Conservation (phyloP, 1,140 invertebrate species). For the Lucilia sericata region DNA sequence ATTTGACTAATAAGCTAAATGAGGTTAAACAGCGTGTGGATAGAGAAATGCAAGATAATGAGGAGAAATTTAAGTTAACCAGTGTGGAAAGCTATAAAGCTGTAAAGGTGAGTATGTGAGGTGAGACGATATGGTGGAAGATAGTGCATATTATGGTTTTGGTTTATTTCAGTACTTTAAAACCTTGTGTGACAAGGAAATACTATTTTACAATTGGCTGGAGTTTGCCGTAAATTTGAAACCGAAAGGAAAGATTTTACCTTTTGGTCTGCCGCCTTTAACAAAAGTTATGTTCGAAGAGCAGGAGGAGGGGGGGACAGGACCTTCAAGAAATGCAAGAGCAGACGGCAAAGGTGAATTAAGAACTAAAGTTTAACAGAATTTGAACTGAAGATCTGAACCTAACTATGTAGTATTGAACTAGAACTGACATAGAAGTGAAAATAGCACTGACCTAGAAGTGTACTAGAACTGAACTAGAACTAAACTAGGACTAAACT, state of each 20-base stretch:
- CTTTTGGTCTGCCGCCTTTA: constrained; percentile 68
- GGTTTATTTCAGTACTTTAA: constrained; percentile 53
- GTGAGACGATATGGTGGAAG: neutral
- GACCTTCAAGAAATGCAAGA: neutral
- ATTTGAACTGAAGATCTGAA: too few relatives aligned
- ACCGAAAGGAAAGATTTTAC: constrained; percentile 72
- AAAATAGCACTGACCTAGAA: too few relatives aligned
- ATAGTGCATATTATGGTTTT: neutral
- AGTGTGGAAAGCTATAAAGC: constrained; percentile 59
- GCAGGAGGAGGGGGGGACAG: constrained; percentile 35
- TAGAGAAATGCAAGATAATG: constrained; percentile 49
- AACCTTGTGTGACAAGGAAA: constrained; percentile 67
- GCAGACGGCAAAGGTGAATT: neutral
- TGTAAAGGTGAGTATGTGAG: constrained; percentile 51
- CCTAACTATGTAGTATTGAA: too few relatives aligned
- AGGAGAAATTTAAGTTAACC: constrained; percentile 58
- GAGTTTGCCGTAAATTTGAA: constrained; percentile 72
- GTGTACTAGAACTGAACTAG: too few relatives aligned
- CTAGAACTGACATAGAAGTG: too few relatives aligned
- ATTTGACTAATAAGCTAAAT: constrained; percentile 53
- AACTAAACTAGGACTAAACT: too few relatives aligned
- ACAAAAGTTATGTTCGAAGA: constrained; percentile 46
- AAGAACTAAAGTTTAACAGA: too few relatives aligned
- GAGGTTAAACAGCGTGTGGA: constrained; percentile 58
- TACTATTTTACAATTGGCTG: constrained; percentile 69